These are phyloP conservation scores for Haemorhous mexicanus DNA, from an alignment of 2,113 vertebrate genomes.

Conservation along the genomic window DNA sequence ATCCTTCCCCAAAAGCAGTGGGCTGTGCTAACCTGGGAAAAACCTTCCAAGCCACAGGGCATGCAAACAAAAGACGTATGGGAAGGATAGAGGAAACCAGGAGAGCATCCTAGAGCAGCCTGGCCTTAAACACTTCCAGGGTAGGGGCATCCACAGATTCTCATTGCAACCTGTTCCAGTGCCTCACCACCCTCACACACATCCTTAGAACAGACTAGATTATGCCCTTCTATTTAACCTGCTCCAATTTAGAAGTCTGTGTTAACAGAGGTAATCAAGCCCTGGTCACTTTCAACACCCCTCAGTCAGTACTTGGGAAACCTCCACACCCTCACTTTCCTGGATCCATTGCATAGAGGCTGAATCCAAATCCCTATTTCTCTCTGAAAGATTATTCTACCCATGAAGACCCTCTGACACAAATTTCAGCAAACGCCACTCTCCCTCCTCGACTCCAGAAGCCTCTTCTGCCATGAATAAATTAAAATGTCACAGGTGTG, in stretches of 20 bases:
- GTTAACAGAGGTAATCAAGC: background rate
- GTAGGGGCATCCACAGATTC: background rate
- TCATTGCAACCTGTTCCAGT: background rate
- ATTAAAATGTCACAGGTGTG: background rate
- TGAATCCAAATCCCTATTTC: background rate
- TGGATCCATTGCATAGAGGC: background rate
- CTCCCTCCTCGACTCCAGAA: background rate
- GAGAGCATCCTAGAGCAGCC: background rate
- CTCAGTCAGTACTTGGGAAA: background rate
- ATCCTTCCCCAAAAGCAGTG: background rate
- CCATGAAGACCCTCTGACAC: background rate
- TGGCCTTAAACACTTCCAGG: background rate
- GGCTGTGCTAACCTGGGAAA: background rate
- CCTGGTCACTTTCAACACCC: background rate
- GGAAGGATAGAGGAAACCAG: background rate
- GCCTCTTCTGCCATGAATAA: background rate
- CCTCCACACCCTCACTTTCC: background rate
- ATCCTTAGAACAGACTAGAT: background rate
- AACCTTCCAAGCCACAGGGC: background rate
- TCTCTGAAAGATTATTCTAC: background rate
- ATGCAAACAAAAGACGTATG: background rate
- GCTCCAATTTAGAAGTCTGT: background rate
- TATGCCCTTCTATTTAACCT: background rate
- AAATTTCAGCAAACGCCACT: background rate
- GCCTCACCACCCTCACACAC: background rate